These are phyloP conservation scores for Podarcis muralis DNA, from an alignment of 2,113 vertebrate genomes.

Conservation along the genomic window DNA sequence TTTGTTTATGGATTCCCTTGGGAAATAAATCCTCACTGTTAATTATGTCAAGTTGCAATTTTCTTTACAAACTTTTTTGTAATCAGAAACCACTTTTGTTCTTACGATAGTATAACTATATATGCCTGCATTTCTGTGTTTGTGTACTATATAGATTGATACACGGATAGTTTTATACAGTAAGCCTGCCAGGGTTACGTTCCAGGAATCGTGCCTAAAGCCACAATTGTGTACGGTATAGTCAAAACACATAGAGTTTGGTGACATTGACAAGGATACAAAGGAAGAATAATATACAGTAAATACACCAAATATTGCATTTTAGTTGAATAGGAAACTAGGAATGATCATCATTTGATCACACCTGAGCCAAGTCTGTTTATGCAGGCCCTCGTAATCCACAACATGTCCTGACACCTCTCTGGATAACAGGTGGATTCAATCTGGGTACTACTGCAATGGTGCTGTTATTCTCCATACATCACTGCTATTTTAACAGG, in stretches of 20 bases:
- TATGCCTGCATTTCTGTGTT: not conserved
- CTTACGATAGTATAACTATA: not conserved
- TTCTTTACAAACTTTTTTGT: not conserved
- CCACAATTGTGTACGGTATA: too few relatives aligned
- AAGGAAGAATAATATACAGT: not conserved
- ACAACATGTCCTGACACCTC: not conserved
- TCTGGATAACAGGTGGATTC: too few relatives aligned
- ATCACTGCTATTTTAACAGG: not conserved
- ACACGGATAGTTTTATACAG: not conserved
- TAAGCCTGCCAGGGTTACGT: too few relatives aligned
- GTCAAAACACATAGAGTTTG: not conserved
- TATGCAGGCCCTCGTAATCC: too few relatives aligned
- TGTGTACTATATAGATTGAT: too few relatives aligned
- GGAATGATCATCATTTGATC: not conserved
- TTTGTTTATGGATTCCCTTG: not conserved
- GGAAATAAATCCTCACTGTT: not conserved
- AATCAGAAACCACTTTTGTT: not conserved
- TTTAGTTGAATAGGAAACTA: not conserved
- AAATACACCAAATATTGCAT: not conserved
- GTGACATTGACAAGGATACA: not conserved
- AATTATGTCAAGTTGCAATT: constrained; percentile 8
- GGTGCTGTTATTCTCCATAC: not conserved
- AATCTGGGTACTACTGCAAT: not conserved
- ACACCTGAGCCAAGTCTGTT: not conserved
- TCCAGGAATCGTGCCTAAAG: too few relatives aligned